phyloP scores from a whole-genome alignment of 2,888 invertebrate genomes.

The Perithous albicinctus region DNA sequence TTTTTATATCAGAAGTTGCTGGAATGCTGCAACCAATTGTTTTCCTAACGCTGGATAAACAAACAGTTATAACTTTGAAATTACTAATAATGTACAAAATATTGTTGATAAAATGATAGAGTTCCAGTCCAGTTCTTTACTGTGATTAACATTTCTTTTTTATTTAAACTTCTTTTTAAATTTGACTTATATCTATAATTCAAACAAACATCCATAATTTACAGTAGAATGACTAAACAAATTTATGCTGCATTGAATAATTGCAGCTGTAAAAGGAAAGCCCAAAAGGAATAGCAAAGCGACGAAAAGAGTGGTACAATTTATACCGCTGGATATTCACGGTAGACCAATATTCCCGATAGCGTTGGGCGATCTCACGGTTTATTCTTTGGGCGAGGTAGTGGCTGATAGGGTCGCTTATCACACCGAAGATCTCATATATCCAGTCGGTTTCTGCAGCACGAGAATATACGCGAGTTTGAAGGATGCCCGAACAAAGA shows the following conservation, averaged over 20 bases:
- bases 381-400: slow-evolving; percentile 92
- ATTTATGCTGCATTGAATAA: slow-evolving; percentile 4
- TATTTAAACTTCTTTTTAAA: no score
- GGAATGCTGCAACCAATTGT: no score
- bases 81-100: no score
- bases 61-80: no score
- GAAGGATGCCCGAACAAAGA: slow-evolving; percentile 89
- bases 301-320: slow-evolving; percentile 85
- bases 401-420: slow-evolving; percentile 89
- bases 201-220: no score
- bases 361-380: slow-evolving; percentile 88
- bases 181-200: no score
- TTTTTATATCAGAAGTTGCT: no score
- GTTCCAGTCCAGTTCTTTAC: no score
- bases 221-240: background rate
- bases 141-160: no score
- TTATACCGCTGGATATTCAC: slow-evolving; percentile 88
- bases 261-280: slow-evolving; percentile 78
- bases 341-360: slow-evolving; percentile 91
- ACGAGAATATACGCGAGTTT: slow-evolving; percentile 91
- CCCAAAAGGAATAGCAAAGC: slow-evolving; percentile 79
- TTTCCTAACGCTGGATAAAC: no score
- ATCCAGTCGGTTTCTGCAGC: slow-evolving; percentile 92
- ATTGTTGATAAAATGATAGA: no score
- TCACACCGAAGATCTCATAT: slow-evolving; percentile 90